Evolutionary conservation across 2,888 invertebrate genomes (phyloP).

Genomic region (Noctua janthe): DNA sequence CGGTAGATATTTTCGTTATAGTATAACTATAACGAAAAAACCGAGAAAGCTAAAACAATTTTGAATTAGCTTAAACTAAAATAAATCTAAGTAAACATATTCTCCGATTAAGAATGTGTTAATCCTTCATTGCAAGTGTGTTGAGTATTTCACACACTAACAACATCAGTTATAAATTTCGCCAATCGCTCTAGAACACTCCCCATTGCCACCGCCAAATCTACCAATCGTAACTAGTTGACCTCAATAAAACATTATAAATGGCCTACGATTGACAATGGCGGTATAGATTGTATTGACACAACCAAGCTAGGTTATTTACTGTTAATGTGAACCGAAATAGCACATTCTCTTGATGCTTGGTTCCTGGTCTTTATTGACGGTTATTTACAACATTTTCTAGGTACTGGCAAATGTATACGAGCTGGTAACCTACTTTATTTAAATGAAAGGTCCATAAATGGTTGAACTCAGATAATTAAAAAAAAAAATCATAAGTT

Average conservation of each 20-base stretch:
- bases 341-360: not conserved
- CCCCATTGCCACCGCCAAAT: constrained; percentile 18
- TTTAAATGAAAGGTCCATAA: not conserved
- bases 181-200: constrained; percentile 48
- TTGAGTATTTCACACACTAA: not conserved
- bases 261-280: constrained; percentile 43
- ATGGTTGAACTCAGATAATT: not conserved
- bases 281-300: constrained; percentile 28
- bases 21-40: no score
- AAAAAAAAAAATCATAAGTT: not conserved
- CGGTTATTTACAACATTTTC: not conserved
- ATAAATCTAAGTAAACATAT: no score
- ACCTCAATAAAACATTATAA: constrained; percentile 54
- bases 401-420: not conserved
- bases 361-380: not conserved
- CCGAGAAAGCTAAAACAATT: no score
- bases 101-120: not conserved
- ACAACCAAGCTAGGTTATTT: constrained; percentile 30
- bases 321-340: constrained; percentile 14
- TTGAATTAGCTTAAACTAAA: no score
- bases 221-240: constrained; percentile 43
- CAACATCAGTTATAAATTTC: constrained; percentile 36
- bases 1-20: no score
- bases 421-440: not conserved
- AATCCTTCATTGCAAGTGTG: constrained; percentile 3